Evolutionary conservation across 2,797 vertebrate genomes (phyloP).

Genomic region (Benthosema pterotum): DNA sequence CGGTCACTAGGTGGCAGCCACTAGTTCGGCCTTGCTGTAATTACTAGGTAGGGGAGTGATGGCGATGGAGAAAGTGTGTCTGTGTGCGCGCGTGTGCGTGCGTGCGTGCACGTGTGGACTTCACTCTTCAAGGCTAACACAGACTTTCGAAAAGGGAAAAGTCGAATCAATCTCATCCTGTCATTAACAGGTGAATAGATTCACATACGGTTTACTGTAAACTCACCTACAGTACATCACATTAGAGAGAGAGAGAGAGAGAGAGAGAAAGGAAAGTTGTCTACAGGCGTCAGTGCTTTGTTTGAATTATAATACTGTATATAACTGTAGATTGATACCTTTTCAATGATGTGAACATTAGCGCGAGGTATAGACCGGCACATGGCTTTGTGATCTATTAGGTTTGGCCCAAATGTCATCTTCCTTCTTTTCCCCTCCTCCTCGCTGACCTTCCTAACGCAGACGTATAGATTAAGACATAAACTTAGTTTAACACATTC

Average conservation of each 20-base stretch:
- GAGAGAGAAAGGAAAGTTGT: conserved; percentile 21
- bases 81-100: conserved; percentile 14
- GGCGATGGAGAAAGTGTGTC: conserved; percentile 33
- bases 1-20: conserved; percentile 84
- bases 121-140: too few species aligned
- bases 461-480: not conserved
- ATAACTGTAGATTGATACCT: conserved; percentile 19
- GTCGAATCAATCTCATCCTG: conserved; percentile 47
- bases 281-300: conserved; percentile 1
- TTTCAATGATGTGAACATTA: conserved; percentile 7
- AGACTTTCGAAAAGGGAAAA: conserved; percentile 50
- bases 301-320: conserved; percentile 3
- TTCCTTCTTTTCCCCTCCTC: conserved; percentile 2
- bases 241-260: conserved; percentile 27
- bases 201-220: conserved; percentile 34
- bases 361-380: not conserved
- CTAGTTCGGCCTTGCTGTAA: conserved; percentile 74
- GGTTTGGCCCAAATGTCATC: not conserved
- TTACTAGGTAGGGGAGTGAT: conserved; percentile 73
- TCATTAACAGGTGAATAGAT: conserved; percentile 33
- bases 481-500: not conserved
- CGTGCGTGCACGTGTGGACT: conserved; percentile 20
- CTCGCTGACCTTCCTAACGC: not conserved
- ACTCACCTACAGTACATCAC: conserved; percentile 13
- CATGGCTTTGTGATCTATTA: not conserved